Evolutionary conservation across 2,797 vertebrate genomes (phyloP).

Genomic region (Carcharodon carcharias): DNA sequence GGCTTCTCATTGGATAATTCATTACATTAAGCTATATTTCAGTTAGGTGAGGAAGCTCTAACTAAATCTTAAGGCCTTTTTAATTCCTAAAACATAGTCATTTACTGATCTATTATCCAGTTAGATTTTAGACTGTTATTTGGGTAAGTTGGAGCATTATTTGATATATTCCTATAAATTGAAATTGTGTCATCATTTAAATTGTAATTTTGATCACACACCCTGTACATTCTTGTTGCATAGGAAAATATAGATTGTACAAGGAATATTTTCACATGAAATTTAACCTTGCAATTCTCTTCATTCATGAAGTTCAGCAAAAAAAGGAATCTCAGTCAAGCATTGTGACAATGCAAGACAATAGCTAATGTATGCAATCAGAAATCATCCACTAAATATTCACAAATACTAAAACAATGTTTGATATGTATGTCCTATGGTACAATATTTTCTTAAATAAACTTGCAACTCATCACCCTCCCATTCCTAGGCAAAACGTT

Average conservation of each 20-base stretch:
- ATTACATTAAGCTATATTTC: conserved; percentile 9
- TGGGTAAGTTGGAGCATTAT: background rate
- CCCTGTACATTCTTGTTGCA: background rate
- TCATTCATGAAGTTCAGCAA: background rate
- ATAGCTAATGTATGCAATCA: background rate
- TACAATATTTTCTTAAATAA: background rate
- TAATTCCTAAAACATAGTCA: background rate
- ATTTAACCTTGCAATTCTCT: background rate
- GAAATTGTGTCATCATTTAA: background rate
- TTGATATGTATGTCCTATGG: background rate
- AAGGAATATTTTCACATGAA: background rate
- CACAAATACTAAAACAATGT: background rate
- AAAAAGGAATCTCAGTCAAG: background rate
- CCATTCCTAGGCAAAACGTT: background rate
- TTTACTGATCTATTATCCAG: background rate
- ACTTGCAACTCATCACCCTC: background rate
- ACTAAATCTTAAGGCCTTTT: background rate
- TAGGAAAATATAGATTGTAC: background rate
- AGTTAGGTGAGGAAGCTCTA: background rate
- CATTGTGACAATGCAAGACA: background rate
- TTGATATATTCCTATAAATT: background rate
- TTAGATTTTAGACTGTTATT: background rate
- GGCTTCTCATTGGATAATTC: background rate
- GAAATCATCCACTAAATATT: background rate
- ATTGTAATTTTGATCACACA: background rate